These are phyloP conservation scores for Leistus spinibarbis DNA, from an alignment of 2,888 invertebrate species.

Conservation along the genomic window DNA sequence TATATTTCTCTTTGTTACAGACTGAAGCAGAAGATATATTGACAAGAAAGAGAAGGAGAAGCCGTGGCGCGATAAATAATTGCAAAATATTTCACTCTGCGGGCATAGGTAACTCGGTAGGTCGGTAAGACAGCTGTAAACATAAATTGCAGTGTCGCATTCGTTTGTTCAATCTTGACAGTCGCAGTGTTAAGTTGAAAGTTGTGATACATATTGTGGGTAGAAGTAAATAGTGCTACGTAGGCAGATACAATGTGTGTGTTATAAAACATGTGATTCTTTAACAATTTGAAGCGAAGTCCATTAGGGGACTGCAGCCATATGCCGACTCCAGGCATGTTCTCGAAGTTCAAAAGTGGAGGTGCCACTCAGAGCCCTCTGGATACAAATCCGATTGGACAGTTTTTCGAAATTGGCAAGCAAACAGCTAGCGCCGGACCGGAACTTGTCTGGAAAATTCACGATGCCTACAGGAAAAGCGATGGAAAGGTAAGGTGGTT, in stretches of 20 bases:
- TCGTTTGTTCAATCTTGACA: neutral
- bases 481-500: slow-evolving; percentile 80
- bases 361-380: slow-evolving; percentile 61
- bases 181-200: neutral
- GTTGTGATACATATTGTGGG: neutral
- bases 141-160: neutral
- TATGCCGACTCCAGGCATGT: slow-evolving; percentile 66
- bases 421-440: slow-evolving; percentile 84
- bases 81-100: neutral
- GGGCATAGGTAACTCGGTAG: neutral
- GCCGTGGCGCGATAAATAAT: neutral
- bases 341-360: slow-evolving; percentile 72
- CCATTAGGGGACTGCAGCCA: slow-evolving; percentile 22
- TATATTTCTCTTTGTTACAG: neutral
- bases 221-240: neutral
- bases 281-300: neutral
- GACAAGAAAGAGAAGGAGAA: neutral
- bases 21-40: neutral
- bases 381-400: slow-evolving; percentile 83
- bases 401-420: slow-evolving; percentile 86
- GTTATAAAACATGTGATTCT: neutral
- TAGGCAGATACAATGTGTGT: neutral
- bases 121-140: neutral
- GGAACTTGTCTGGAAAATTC: slow-evolving; percentile 89
- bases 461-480: slow-evolving; percentile 85